Evolutionary conservation across 2,797 vertebrate genomes (phyloP).

Genomic region (Garrulus glandarius): DNA sequence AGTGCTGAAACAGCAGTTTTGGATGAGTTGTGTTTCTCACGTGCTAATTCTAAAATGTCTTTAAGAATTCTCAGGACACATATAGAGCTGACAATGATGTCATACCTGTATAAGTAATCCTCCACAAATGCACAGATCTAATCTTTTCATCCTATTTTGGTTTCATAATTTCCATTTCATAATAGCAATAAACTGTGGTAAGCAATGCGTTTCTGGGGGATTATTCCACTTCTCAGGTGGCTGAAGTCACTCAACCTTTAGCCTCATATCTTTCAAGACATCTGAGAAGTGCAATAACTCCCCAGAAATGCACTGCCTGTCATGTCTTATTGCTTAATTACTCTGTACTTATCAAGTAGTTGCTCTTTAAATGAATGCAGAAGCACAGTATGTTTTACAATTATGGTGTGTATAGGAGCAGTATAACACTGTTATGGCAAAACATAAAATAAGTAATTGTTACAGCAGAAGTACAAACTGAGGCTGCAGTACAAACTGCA

Average conservation of each 20-base stretch:
- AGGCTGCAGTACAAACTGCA: background rate
- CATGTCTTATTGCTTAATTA: conserved; percentile 79
- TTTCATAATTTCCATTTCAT: conserved; percentile 76
- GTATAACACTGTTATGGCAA: conserved; percentile 41
- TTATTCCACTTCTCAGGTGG: conserved; percentile 73
- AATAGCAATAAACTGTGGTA: conserved; percentile 72
- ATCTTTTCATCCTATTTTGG: conserved; percentile 74
- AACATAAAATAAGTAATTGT: conserved; percentile 58
- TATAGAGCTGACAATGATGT: conserved; percentile 77
- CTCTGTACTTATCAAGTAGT: conserved; percentile 73
- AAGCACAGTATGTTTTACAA: conserved; percentile 54
- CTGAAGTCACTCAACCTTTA: conserved; percentile 78
- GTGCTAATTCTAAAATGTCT: conserved; percentile 66
- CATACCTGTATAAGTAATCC: conserved; percentile 72
- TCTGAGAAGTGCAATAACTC: conserved; percentile 73
- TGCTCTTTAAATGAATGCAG: conserved; percentile 68
- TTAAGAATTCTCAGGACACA: conserved; percentile 73
- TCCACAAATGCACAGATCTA: conserved; percentile 72
- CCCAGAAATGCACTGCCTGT: conserved; percentile 71
- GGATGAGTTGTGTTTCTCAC: conserved; percentile 61
- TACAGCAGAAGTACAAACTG: conserved; percentile 10
- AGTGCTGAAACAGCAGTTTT: conserved; percentile 69
- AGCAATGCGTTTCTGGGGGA: conserved; percentile 67
- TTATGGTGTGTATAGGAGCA: conserved; percentile 36
- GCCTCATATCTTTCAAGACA: conserved; percentile 71